Conservation (phyloP, 2,113 vertebrate genomes). For the Myotis yumanensis region DNA sequence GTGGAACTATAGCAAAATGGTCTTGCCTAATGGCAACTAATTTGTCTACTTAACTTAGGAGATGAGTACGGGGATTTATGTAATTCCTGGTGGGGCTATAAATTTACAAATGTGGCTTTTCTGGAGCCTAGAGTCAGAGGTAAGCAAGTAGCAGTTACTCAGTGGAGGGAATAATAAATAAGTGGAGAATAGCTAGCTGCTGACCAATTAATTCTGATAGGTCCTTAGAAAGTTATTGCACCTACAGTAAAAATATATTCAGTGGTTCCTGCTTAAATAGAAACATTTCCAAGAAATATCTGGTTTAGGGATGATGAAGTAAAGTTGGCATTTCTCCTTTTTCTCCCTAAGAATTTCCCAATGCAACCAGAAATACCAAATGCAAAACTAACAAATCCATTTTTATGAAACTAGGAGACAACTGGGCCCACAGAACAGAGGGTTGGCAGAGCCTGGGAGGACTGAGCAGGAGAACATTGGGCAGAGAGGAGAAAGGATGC, state of each 20-base stretch:
- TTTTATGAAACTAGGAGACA: background rate
- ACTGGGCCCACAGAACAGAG: background rate
- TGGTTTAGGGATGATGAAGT: background rate
- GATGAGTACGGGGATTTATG: background rate
- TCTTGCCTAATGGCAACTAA: background rate
- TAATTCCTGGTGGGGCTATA: background rate
- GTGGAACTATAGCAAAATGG: background rate
- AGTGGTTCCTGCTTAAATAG: background rate
- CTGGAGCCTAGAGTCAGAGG: background rate
- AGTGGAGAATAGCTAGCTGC: background rate
- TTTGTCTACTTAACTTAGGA: background rate
- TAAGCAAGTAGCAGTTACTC: background rate
- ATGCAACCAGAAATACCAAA: background rate
- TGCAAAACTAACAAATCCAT: background rate
- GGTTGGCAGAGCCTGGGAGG: background rate
- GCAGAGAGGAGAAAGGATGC: rapidly evolving
- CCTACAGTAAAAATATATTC: background rate
- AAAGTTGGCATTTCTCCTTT: background rate
- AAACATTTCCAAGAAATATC: background rate
- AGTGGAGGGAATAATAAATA: background rate
- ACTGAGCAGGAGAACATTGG: background rate
- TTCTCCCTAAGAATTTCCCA: background rate
- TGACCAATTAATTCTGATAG: background rate
- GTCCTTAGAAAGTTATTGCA: background rate
- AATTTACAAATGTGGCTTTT: background rate